Percentiles rank a stretch among this genome's conserved stretches.
Conservation (phyloP, 2,113 vertebrate genomes). For the Saccopteryx leptura region DNA sequence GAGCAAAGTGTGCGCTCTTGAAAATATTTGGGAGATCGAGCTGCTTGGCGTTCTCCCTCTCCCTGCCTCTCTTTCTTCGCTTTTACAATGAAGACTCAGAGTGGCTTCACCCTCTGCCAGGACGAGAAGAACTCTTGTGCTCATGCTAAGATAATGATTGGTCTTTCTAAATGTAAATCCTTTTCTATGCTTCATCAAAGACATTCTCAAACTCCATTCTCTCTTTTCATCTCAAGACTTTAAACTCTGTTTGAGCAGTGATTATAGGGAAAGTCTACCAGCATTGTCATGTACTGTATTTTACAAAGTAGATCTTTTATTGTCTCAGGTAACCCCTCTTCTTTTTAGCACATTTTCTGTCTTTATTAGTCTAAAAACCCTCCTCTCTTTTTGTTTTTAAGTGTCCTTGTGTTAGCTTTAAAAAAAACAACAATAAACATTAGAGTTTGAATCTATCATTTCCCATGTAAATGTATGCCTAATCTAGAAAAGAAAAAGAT, state of each 20-base stretch:
- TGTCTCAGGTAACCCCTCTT: background rate
- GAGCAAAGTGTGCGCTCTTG: background rate
- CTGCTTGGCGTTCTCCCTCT: background rate
- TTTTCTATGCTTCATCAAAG: conserved; percentile 7
- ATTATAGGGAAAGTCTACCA: background rate
- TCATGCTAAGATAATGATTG: background rate
- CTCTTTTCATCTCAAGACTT: background rate
- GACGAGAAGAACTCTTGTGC: background rate
- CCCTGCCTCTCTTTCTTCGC: background rate
- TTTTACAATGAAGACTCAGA: background rate
- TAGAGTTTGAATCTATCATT: background rate
- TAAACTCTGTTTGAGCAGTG: background rate
- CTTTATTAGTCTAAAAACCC: conserved; percentile 2
- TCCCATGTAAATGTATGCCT: background rate
- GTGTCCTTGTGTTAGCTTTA: background rate
- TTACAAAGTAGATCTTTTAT: background rate
- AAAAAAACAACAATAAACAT: background rate
- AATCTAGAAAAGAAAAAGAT: background rate
- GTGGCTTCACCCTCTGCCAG: background rate
- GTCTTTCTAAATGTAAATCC: background rate
- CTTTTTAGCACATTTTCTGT: conserved; percentile 13
- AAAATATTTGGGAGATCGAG: background rate
- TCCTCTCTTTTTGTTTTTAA: background rate
- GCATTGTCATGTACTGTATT: background rate
- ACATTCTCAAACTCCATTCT: background rate